phyloP scores from a whole-genome alignment of 2,797 vertebrate genomes.

The Benthosema pterotum region DNA sequence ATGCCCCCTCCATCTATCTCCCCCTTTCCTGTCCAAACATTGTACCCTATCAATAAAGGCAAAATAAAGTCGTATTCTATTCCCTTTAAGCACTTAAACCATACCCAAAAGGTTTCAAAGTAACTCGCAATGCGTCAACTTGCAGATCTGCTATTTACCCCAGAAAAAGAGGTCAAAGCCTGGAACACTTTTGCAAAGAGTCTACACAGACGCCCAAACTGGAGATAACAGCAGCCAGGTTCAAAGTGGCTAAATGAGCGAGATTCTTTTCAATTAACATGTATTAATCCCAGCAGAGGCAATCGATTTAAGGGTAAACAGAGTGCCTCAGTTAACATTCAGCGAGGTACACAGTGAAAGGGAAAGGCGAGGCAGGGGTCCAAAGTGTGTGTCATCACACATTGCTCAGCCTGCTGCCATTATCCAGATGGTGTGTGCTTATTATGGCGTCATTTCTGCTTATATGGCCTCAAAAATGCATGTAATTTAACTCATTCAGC shows the following conservation, averaged over 20 bases:
- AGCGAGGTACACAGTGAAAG: conserved; percentile 12
- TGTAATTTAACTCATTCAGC: conserved; percentile 28
- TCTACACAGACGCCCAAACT: no score
- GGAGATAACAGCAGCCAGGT: no score
- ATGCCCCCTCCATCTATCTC: no score
- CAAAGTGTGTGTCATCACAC: conserved; percentile 63
- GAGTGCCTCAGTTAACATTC: conserved; percentile 35
- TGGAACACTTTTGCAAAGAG: no score
- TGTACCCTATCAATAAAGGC: no score
- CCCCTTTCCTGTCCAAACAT: no score
- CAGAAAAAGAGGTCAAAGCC: no score
- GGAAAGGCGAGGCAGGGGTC: conserved; percentile 35
- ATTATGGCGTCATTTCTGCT: conserved; percentile 54
- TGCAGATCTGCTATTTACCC: no score
- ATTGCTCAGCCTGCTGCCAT: conserved; percentile 47
- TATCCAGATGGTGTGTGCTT: conserved; percentile 70
- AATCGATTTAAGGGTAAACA: conserved; percentile 61
- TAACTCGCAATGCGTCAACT: no score
- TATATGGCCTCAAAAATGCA: conserved; percentile 46
- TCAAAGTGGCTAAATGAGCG: conserved; percentile 12
- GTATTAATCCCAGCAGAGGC: conserved; percentile 45
- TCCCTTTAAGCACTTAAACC: no score
- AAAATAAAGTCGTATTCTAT: no score
- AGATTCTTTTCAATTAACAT: conserved; percentile 36
- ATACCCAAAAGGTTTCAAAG: no score